Conservation (phyloP, 2,113 vertebrate genomes). For the Sterna hirundo region DNA sequence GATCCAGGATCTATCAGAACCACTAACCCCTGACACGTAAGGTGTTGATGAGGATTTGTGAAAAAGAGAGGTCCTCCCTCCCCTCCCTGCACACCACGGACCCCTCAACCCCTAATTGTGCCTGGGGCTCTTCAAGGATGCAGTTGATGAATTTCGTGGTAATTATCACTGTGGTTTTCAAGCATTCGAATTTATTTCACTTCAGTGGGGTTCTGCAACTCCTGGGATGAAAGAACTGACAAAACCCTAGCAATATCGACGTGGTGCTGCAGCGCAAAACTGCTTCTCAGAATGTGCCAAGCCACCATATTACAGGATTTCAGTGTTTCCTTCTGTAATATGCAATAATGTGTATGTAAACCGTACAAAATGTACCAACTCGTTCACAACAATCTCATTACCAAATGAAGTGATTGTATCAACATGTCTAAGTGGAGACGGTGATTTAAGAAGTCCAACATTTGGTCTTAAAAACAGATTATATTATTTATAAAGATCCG, state of each 20-base stretch:
- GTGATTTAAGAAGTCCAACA: conserved; percentile 15
- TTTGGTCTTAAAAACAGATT: conserved; percentile 53
- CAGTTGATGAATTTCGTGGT: not conserved
- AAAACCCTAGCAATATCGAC: not conserved
- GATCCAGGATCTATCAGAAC: not conserved
- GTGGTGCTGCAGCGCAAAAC: not conserved
- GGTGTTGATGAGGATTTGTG: not conserved
- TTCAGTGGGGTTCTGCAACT: not conserved
- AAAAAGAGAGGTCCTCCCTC: not conserved
- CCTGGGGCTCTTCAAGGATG: not conserved
- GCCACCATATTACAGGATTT: not conserved
- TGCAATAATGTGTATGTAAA: not conserved
- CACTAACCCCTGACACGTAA: not conserved
- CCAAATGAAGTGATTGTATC: conserved; percentile 4
- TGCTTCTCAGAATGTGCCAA: not conserved
- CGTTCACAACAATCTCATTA: not conserved
- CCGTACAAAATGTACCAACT: conserved; percentile 26
- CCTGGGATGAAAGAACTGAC: not conserved
- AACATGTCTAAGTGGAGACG: not conserved
- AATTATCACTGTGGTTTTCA: not conserved
- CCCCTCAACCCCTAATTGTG: not conserved
- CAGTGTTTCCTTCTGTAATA: conserved; percentile 12
- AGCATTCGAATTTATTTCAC: not conserved
- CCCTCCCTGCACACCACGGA: not conserved
- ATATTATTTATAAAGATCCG: conserved; percentile 56